Percentiles rank a stretch among this genome's conserved stretches.
Conservation (phyloP, 2,797 vertebrate species). For the Lateolabrax maculatus region DNA sequence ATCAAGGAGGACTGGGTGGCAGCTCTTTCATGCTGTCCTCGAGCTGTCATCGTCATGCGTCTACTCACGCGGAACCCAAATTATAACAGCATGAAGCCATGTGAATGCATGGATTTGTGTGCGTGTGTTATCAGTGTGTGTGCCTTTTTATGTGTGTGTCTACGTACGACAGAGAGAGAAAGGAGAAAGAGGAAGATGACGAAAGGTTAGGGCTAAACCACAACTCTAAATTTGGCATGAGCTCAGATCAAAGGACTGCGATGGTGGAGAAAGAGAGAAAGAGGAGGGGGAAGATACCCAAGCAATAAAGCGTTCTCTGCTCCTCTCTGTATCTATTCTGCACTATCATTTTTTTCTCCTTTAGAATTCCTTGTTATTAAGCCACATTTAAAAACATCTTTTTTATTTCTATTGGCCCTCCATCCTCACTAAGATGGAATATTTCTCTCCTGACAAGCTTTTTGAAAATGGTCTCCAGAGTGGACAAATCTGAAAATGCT, state of each 20-base stretch:
- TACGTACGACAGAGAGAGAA: not conserved
- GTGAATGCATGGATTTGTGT: slow-evolving; percentile 60
- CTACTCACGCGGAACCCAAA: slow-evolving; percentile 62
- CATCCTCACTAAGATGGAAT: not conserved
- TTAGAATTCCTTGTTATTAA: slow-evolving; percentile 39
- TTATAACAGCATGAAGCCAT: slow-evolving; percentile 66
- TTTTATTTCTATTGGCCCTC: not conserved
- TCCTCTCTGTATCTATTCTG: slow-evolving; percentile 32
- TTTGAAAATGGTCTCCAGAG: not conserved
- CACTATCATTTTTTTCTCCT: slow-evolving; percentile 20
- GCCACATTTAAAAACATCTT: slow-evolving; percentile 31
- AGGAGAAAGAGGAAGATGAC: slow-evolving; percentile 39
- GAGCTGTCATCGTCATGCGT: slow-evolving; percentile 53
- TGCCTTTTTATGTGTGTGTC: slow-evolving; percentile 12
- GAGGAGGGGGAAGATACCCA: slow-evolving; percentile 35
- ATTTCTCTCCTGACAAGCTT: not conserved
- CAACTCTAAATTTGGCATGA: slow-evolving; percentile 72
- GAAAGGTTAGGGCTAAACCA: slow-evolving; percentile 65
- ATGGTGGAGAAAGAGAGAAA: slow-evolving; percentile 44
- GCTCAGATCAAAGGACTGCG: slow-evolving; percentile 71
- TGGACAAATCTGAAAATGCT: not conserved
- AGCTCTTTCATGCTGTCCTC: slow-evolving; percentile 58
- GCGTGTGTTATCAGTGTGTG: slow-evolving; percentile 37
- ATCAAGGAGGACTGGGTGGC: slow-evolving; percentile 46
- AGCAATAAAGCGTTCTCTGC: slow-evolving; percentile 45